Percentiles rank a stretch among this genome's conserved stretches.
Conservation (phyloP, 2,113 vertebrate genomes). For the Crotalus viridis region DNA sequence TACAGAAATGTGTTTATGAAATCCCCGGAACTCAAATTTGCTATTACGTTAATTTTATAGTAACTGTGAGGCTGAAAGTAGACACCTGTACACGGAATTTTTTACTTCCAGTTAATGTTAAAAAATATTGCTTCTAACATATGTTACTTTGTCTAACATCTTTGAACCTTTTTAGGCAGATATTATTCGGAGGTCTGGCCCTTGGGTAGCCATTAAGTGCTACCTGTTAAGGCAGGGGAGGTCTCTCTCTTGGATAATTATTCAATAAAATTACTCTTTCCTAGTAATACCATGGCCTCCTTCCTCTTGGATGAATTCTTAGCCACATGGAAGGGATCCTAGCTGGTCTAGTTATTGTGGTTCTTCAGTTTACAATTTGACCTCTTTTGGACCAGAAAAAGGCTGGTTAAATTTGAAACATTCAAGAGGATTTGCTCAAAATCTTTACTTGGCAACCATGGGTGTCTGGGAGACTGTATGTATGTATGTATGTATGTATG, state of each 20-base stretch:
- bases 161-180: not conserved
- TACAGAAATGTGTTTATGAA: not conserved
- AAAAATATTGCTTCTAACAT: conserved; percentile 3
- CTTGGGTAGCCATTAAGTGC: fast-evolving
- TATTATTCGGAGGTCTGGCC: conserved; percentile 16
- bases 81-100: too few relatives aligned
- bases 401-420: not conserved
- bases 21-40: not conserved
- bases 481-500: too few relatives aligned
- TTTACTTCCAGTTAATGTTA: not conserved
- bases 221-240: fast-evolving
- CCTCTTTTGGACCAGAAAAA: not conserved
- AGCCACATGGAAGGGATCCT: not conserved
- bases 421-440: not conserved
- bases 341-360: not conserved
- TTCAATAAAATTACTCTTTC: not conserved
- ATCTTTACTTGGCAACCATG: not conserved
- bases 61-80: not conserved
- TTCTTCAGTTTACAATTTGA: not conserved
- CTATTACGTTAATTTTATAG: not conserved
- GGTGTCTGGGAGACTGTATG: not conserved
- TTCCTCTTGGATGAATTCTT: not conserved
- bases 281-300: not conserved
- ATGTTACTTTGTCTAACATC: conserved; percentile 32
- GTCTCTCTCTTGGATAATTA: not conserved